Percentiles rank a stretch among this genome's conserved stretches.
phyloP scores from a whole-genome alignment of 2,113 vertebrate genomes.

The Lepus timidus region DNA sequence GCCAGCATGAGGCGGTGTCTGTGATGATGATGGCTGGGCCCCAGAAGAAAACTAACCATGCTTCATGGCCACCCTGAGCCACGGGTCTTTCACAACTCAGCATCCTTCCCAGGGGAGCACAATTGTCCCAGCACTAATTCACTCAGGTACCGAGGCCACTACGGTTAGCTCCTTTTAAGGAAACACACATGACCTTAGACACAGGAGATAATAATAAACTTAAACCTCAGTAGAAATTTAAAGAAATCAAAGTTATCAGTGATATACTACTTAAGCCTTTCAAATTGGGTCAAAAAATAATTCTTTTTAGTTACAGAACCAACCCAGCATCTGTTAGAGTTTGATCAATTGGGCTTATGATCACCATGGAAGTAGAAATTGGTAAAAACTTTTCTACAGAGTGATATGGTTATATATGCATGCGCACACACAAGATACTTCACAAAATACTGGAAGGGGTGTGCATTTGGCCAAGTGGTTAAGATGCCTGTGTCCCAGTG shows the following conservation, averaged over 20 bases:
- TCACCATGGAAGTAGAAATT: neutral
- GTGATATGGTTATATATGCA: neutral
- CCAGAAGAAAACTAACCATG: slow-evolving; percentile 67
- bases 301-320: slow-evolving; percentile 22
- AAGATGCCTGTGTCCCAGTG: no score
- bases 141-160: neutral
- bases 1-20: slow-evolving; percentile 78
- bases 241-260: slow-evolving; percentile 41
- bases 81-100: slow-evolving; percentile 21
- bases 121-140: slow-evolving; percentile 23
- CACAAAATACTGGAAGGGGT: no score
- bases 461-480: no score
- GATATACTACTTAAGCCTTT: neutral
- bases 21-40: slow-evolving; percentile 79
- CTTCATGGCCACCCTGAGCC: slow-evolving; percentile 54
- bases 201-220: neutral
- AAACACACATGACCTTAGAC: neutral
- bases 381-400: neutral
- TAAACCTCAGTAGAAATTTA: slow-evolving; percentile 29
- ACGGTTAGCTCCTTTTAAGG: no score
- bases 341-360: neutral
- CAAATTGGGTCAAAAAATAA: neutral
- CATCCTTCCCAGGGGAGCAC: neutral
- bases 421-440: neutral
- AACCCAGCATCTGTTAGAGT: neutral